Percentiles rank a stretch among this genome's conserved stretches.
Evolutionary conservation across 2,888 invertebrate genomes (phyloP).

Genomic region (Melieria picta): DNA sequence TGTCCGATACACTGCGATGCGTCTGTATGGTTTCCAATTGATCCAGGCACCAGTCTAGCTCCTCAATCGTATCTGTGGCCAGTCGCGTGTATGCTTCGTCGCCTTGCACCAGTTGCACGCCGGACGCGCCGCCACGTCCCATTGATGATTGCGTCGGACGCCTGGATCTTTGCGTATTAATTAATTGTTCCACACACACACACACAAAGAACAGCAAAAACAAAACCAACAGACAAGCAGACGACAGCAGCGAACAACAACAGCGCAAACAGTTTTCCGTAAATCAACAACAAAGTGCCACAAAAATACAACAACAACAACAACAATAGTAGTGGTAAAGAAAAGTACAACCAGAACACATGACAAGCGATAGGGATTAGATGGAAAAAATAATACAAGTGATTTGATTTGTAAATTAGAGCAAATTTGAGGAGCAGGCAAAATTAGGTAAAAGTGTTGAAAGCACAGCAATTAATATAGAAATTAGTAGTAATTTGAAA

Average conservation of each 20-base stretch:
- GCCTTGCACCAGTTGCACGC: slow-evolving; percentile 67
- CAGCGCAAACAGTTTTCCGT: background rate
- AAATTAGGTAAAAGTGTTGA: background rate
- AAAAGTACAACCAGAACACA: background rate
- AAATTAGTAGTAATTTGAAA: no score
- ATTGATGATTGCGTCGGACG: slow-evolving; percentile 65
- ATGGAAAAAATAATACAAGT: background rate
- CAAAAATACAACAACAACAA: slow-evolving; percentile 19
- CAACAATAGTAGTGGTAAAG: slow-evolving; percentile 24
- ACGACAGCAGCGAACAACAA: slow-evolving; percentile 17
- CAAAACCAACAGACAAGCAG: slow-evolving; percentile 27
- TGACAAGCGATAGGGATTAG: background rate
- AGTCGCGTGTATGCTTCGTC: slow-evolving; percentile 94
- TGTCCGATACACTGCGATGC: slow-evolving; percentile 98
- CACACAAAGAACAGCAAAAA: slow-evolving; percentile 23
- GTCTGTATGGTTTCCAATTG: slow-evolving; percentile 99
- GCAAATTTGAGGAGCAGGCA: background rate
- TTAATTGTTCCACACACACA: slow-evolving; percentile 53
- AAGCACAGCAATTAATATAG: no score
- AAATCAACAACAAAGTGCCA: background rate
- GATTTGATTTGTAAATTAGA: no score
- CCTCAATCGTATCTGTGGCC: slow-evolving; percentile 96
- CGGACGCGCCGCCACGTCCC: slow-evolving; percentile 53
- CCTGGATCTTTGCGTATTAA: slow-evolving; percentile 65
- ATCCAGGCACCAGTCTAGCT: slow-evolving; percentile 99